Evolutionary conservation across 2,888 invertebrate genomes (phyloP).

Genomic region (Gari tellinella): DNA sequence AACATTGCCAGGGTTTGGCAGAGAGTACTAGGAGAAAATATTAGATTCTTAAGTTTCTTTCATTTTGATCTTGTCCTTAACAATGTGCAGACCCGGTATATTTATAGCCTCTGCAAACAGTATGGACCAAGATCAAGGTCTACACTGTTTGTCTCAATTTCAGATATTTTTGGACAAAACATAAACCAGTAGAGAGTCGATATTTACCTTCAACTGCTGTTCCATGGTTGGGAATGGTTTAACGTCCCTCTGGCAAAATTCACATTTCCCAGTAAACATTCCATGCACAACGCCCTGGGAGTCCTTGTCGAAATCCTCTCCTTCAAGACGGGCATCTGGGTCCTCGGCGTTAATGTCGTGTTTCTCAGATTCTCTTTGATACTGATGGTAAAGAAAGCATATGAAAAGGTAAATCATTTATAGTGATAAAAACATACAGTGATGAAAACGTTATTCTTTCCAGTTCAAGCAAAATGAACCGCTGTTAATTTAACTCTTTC

Average conservation of each 20-base stretch:
- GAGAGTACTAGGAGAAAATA: too few species aligned
- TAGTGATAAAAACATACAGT: background rate
- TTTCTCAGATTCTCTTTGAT: conserved; percentile 76
- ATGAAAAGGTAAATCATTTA: background rate
- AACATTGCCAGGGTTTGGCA: too few species aligned
- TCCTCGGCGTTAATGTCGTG: conserved; percentile 61
- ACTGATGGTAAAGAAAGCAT: too few species aligned
- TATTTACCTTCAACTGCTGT: conserved; percentile 69
- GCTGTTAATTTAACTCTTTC: too few species aligned
- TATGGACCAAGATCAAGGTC: too few species aligned
- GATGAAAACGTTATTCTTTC: background rate
- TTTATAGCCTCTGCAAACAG: too few species aligned
- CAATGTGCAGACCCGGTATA: too few species aligned
- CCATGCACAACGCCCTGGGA: conserved; percentile 64
- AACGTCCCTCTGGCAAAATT: conserved; percentile 79
- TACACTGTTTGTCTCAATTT: too few species aligned
- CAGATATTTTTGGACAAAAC: too few species aligned
- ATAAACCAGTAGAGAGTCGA: conserved; percentile 1
- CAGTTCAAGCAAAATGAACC: too few species aligned
- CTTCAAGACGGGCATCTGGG: conserved; percentile 41
- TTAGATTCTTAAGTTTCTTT: too few species aligned
- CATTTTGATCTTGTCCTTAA: too few species aligned
- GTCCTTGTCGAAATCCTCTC: conserved; percentile 55
- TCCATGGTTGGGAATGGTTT: conserved; percentile 81
- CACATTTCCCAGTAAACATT: conserved; percentile 78